These are phyloP conservation scores for Cepaea nemoralis DNA, from an alignment of 1,140 invertebrate genomes.

Conservation along the genomic window DNA sequence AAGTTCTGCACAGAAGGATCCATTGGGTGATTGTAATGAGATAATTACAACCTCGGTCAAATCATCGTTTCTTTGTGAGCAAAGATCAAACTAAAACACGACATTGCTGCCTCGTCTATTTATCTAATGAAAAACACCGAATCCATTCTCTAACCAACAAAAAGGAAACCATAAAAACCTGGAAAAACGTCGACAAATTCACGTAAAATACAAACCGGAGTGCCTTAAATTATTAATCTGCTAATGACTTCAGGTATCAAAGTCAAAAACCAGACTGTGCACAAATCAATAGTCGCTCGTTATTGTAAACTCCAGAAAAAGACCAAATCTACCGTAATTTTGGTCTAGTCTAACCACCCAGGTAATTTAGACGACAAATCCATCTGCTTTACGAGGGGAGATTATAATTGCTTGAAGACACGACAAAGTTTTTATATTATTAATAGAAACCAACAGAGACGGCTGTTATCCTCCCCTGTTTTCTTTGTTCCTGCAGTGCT, in stretches of 20 bases:
- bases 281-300: neutral
- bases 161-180: neutral
- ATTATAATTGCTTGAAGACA: too few relatives aligned
- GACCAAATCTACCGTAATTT: neutral
- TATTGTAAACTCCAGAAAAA: neutral
- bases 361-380: neutral
- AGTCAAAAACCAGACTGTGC: neutral
- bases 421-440: too few relatives aligned
- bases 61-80: neutral
- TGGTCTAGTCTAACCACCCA: neutral
- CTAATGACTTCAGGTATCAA: conserved; percentile 5
- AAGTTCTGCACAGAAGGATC: too few relatives aligned
- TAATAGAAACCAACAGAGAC: too few relatives aligned
- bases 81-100: neutral
- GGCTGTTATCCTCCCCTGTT: too few relatives aligned
- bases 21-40: too few relatives aligned
- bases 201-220: neutral
- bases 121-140: neutral
- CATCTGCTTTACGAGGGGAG: neutral
- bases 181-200: neutral
- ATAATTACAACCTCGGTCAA: neutral
- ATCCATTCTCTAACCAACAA: neutral
- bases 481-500: too few relatives aligned
- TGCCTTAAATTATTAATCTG: conserved; percentile 14
- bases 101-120: neutral